Evolutionary conservation across 2,888 invertebrate species (phyloP), one percentile per base, ranked within the genome.

Genomic region (Nephrocerus scutellatus): DNA sequence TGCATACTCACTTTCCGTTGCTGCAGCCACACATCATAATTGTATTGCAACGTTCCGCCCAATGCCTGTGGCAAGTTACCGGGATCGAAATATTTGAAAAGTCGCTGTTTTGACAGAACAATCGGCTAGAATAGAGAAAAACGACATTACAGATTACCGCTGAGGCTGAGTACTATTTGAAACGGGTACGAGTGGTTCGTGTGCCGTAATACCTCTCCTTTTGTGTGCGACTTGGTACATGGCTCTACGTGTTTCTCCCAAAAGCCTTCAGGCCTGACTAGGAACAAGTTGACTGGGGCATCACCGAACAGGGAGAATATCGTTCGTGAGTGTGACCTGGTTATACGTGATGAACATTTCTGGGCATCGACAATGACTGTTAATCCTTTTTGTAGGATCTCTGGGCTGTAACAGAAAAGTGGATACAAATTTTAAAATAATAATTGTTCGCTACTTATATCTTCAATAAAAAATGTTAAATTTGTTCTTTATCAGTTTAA

Each of bases 211-310:
- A 67, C 69, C 72, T 79, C 76, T 54, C 74, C 74, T 49, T 77
- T 75, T 48, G 72, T 73, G 46, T 75, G 72, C 3, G 74, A 70
- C 51, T 75, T 76, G 34, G 80, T 75, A 61, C 81, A 82, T 51
- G 77, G 77, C 59, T 82, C 81, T 30, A 84, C 78, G 56, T 82
- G 79, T 57, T 83, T 82, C 56, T 84, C 83, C 76, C 83, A 79
- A 67, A 83, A 82, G 30, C 80, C 80, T 56, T 84, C 84, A 16
- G 82, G 78, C 53, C 81, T 73, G 45, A 87, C 70, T 41, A 85
- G 80, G 54, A 83, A 72, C 47, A 77, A 67, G 37, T 70, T 71
- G 48, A 69, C 69, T 28, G 66, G 64, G 41, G 70, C 70, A 41
- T 70, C 66, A 47, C 72, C 73, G 37, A 76, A 68, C 20, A 72